Evolutionary conservation across 2,888 invertebrate species (phyloP).

Genomic region (Rhingia campestris): DNA sequence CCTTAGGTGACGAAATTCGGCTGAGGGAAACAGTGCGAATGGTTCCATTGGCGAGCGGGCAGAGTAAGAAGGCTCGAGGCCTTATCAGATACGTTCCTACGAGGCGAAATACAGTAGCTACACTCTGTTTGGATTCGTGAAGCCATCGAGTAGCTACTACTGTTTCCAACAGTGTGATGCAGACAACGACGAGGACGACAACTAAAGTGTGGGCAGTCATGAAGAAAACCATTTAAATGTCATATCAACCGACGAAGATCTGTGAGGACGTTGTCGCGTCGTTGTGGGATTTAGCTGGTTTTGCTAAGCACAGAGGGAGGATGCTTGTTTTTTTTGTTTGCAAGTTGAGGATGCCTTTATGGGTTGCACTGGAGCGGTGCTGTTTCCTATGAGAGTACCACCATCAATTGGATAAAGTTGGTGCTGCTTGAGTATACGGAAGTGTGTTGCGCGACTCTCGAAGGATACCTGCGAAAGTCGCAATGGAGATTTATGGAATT

Average conservation of each 20-base stretch:
- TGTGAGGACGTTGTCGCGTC: conserved; percentile 32
- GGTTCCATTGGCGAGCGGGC: neutral
- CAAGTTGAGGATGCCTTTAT: too few relatives aligned
- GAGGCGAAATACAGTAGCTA: conserved; percentile 65
- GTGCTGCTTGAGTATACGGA: too few relatives aligned
- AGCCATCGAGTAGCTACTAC: conserved; percentile 52
- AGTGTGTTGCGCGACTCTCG: too few relatives aligned
- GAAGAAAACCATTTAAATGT: conserved; percentile 72
- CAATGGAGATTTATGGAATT: too few relatives aligned
- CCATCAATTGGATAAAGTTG: too few relatives aligned
- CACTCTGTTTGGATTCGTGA: conserved; percentile 47
- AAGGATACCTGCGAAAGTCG: too few relatives aligned
- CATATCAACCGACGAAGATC: conserved; percentile 68
- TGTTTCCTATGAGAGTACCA: too few relatives aligned
- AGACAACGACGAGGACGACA: conserved; percentile 43
- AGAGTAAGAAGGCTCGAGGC: neutral
- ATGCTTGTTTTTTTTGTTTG: neutral
- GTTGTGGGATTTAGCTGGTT: neutral
- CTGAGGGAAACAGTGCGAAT: neutral
- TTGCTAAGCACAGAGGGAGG: neutral
- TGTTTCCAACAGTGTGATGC: conserved; percentile 25
- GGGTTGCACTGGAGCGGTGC: too few relatives aligned
- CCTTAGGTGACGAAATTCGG: conserved; percentile 33
- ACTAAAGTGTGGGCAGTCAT: conserved; percentile 68
- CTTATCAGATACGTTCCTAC: conserved; percentile 68